These are phyloP conservation scores for Peromyscus nudipes DNA, from an alignment of 2,797 vertebrate genomes.

Conservation along the genomic window DNA sequence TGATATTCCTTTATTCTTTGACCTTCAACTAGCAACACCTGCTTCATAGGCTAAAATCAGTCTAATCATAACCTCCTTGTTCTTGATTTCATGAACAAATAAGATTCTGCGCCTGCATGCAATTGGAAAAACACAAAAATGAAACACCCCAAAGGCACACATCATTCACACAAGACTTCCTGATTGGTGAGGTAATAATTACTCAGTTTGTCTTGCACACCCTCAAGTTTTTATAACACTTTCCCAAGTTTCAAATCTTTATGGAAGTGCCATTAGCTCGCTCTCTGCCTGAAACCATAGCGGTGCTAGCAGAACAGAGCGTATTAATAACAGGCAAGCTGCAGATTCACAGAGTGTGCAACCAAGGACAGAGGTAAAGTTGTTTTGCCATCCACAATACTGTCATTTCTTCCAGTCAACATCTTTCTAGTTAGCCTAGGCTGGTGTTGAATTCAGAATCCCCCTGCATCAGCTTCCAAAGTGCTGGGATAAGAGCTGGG, in stretches of 20 bases:
- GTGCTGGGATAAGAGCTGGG: neutral
- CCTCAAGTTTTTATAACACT: neutral
- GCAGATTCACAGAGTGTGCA: neutral
- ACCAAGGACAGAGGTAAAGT: neutral
- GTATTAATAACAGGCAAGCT: neutral
- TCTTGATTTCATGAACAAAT: neutral
- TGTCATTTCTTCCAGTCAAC: neutral
- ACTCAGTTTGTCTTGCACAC: neutral
- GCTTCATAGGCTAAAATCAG: neutral
- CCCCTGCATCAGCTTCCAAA: neutral
- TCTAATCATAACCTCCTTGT: neutral
- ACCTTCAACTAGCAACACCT: neutral
- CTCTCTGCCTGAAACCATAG: neutral
- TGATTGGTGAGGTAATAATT: neutral
- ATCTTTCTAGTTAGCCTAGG: neutral
- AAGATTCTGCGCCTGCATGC: neutral
- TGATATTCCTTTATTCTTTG: neutral
- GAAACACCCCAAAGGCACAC: neutral
- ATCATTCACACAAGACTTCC: neutral
- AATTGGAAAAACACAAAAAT: conserved; percentile 10
- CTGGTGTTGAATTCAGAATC: neutral
- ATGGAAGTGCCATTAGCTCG: neutral
- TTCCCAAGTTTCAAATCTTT: neutral
- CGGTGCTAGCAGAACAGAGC: neutral
- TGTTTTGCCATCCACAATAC: neutral